These are phyloP conservation scores for Furcifer pardalis DNA, from an alignment of 2,797 vertebrate genomes.

Conservation along the genomic window DNA sequence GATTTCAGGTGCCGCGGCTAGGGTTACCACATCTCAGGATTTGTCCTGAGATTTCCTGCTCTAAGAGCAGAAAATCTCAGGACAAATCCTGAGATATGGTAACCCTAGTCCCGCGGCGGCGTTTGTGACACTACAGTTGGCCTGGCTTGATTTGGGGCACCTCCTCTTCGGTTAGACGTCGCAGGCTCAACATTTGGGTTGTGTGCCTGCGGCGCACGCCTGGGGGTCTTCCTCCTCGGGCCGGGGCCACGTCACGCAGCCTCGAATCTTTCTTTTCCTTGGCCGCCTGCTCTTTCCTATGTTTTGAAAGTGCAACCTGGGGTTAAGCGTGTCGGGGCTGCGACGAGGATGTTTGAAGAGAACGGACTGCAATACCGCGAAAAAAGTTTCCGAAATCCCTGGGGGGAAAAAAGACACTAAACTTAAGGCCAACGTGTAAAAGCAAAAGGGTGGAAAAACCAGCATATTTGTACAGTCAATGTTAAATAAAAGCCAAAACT, in stretches of 20 bases:
- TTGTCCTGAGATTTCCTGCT: too few relatives aligned
- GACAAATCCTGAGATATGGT: too few relatives aligned
- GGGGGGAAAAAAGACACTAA: slow-evolving; percentile 77
- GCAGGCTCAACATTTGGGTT: neutral
- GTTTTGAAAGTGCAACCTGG: slow-evolving; percentile 27
- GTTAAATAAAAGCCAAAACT: slow-evolving; percentile 81
- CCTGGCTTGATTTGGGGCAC: neutral
- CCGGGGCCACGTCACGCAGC: neutral
- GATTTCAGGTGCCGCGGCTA: slow-evolving; percentile 72
- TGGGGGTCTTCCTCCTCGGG: neutral
- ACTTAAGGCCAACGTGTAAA: slow-evolving; percentile 65
- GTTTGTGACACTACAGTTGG: slow-evolving; percentile 69
- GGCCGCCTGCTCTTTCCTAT: neutral
- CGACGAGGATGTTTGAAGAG: neutral
- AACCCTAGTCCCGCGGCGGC: too few relatives aligned
- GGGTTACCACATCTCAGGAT: too few relatives aligned
- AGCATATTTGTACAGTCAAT: slow-evolving; percentile 78
- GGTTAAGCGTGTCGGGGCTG: slow-evolving; percentile 26
- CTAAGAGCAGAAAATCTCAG: too few relatives aligned
- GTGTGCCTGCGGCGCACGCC: too few relatives aligned
- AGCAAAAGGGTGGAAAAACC: slow-evolving; percentile 69
- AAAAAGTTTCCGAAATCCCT: slow-evolving; percentile 64
- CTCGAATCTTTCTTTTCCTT: neutral
- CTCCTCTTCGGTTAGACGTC: neutral
- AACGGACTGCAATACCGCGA: slow-evolving; percentile 61